These are phyloP conservation scores for Garrulus glandarius DNA, from an alignment of 2,797 vertebrate species.

Conservation along the genomic window DNA sequence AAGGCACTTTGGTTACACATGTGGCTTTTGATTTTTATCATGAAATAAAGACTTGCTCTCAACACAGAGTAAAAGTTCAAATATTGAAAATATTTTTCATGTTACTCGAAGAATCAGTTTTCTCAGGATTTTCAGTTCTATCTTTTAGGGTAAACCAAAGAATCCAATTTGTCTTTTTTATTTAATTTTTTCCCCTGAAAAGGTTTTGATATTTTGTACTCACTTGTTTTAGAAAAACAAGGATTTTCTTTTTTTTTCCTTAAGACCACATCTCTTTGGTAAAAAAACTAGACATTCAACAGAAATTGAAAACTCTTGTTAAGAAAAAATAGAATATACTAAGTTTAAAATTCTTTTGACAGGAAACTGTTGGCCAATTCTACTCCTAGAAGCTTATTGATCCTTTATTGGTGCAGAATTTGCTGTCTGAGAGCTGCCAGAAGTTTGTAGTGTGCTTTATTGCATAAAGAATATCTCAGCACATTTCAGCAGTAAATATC, in stretches of 20 bases:
- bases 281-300: not conserved
- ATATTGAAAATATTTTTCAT: not conserved
- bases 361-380: not conserved
- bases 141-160: not conserved
- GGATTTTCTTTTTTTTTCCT: not conserved
- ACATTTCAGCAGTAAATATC: not conserved
- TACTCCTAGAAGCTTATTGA: not conserved
- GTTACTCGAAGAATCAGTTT: not conserved
- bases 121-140: not conserved
- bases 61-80: not conserved
- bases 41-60: not conserved
- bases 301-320: not conserved
- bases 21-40: not conserved
- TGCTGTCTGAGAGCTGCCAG: not conserved
- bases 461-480: not conserved
- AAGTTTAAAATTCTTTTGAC: not conserved
- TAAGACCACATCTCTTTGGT: not conserved
- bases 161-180: not conserved
- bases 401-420: not conserved
- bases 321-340: not conserved
- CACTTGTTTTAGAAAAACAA: not conserved
- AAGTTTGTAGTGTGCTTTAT: not conserved
- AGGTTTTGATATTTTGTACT: not conserved
- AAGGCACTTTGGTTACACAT: not conserved
- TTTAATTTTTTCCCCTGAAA: not conserved